Base-by-base conservation (phyloP, 2,113 vertebrate species). In the Cettia cetti region DNA sequence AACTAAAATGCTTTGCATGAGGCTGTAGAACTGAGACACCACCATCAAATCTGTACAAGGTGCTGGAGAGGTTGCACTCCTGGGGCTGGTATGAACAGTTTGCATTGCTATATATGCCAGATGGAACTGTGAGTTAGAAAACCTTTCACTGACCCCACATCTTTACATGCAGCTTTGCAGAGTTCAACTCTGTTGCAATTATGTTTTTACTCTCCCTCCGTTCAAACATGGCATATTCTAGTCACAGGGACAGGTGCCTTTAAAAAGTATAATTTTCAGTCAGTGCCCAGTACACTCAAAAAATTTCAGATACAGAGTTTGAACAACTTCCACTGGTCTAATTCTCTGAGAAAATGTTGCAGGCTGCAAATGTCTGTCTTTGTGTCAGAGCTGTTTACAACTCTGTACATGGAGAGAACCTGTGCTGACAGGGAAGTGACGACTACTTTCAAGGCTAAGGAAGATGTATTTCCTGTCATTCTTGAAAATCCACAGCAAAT, bases 141-240 rank as follows among this genome's bases (percentile, higher is more conserved):
- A 71, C 23, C 15, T 31, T 82, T 56, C 33, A n/a, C 21, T 72
- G 13, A 10, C 33, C 72, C 84, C 85, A 10, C 47, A 68, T 57
- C 49, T 94, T 76, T 83, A 56, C 95, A 69, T 52, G 69, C 20
- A 59, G 82, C 65, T 50, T 54, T 79, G 39, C 35, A 72, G 26
- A 91, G 31, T 57, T 91, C 81, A 87, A 47, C 50, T 82, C 54
- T 64, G 28, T 27, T 71, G 35, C 66, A 35, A 74, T 72, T 77
- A 42, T 24, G 37, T 95, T 77, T 91, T 93, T 93, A 81, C 80
- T 65, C 91, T 87, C 44, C 63, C 6, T 68, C 53, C 17, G 5
- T 83, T 86, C 60, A 91, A 88, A 76, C n/a, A 54, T 10, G 27
- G 81, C 30, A 69, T 80, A 71, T 57, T 68, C 59, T 77, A 45